Base-by-base conservation (phyloP, 2,113 vertebrate species). In the Thymallus thymallus region DNA sequence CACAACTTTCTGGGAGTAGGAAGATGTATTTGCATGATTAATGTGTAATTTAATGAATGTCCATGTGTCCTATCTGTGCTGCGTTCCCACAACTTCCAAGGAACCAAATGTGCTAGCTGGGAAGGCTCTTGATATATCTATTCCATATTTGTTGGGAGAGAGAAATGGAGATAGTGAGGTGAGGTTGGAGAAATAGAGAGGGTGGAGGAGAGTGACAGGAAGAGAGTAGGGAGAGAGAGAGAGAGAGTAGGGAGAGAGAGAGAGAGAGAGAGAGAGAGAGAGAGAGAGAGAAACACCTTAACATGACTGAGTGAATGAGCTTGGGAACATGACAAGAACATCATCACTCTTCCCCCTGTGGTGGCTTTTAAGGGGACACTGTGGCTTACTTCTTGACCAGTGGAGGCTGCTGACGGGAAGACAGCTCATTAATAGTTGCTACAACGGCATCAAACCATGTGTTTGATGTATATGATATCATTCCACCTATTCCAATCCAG, bases 181-280 rank as follows among this genome's bases (percentile, higher is more conserved):
- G 26, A 65, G 12, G 63, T 30, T 6, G 63, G 70, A 72, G 45
- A 58, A 58, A 41, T 12, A 68, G 67, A 62, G 71, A 76, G 72
- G n/a, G n/a, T n/a, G n/a, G n/a, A n/a, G n/a, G n/a, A 80, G 41
- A 0, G 72, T 77, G 46, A 64, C 24, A 30, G 26, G 18, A 65
- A 14, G 5, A 18, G 29, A 18, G 4, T 5, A 23, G 24, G 6
- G 24, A 13, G 22, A 60, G 68, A 71, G 30, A 58, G 56, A 67
- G 67, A 56, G n/a, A n/a, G n/a, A n/a, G n/a, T n/a, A n/a, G 71
- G 74, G 73, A 56, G 69, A 75, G 72, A 79, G 35, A 0, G 72
- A 78, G 63, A 29, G 1, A 13, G 23, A 24, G 26, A 23, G 12
- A 4, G 23, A 13, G 48, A 18, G 16, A 51, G 48, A 5, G 16